These are phyloP conservation scores for Habrosyne pyritoides DNA, from an alignment of 2,888 invertebrate species.

Conservation along the genomic window DNA sequence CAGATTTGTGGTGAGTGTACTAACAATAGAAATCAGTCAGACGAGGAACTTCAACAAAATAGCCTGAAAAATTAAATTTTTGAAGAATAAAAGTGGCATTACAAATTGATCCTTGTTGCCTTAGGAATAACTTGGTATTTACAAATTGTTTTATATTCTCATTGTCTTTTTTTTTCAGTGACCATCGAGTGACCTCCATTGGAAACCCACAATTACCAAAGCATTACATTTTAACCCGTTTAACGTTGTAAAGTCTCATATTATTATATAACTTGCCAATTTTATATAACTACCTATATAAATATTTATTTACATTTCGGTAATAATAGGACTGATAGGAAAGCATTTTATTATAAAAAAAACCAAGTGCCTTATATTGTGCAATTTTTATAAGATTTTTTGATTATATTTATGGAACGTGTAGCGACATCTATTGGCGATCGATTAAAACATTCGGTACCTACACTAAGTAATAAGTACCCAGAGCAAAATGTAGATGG, in stretches of 20 bases:
- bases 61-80: no score
- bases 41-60: no score
- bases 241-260: constrained; percentile 52
- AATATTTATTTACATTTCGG: constrained; percentile 22
- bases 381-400: constrained; percentile 13
- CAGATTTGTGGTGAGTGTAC: constrained; percentile 93
- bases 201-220: constrained; percentile 61
- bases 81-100: no score
- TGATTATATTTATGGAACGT: neutral
- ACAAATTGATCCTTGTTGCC: no score
- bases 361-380: constrained; percentile 15
- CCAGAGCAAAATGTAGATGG: no score
- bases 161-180: constrained; percentile 55
- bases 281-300: constrained; percentile 13
- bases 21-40: no score
- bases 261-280: constrained; percentile 41
- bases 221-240: constrained; percentile 51
- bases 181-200: constrained; percentile 33
- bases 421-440: neutral
- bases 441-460: no score
- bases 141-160: no score
- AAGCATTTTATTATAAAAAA: constrained; percentile 14
- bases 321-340: constrained; percentile 33
- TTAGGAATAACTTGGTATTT: no score
- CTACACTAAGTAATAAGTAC: no score